These are phyloP conservation scores for Monomorium pharaonis DNA, from an alignment of 1,140 invertebrate species.

Conservation along the genomic window DNA sequence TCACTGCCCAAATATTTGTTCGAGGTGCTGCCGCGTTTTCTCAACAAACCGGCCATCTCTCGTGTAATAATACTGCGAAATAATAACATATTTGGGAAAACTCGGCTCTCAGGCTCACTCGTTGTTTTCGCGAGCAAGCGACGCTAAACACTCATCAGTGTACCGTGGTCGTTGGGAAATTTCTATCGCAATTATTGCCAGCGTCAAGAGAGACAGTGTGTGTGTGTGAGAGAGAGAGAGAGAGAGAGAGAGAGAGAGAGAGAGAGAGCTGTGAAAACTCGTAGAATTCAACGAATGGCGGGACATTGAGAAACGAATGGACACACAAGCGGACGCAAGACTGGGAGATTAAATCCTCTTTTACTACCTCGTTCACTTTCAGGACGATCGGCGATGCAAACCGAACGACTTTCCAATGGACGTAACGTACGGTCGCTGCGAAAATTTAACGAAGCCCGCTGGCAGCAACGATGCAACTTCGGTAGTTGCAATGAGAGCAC, in stretches of 20 bases:
- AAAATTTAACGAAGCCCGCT: conserved; percentile 68
- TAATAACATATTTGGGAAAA: conserved; percentile 56
- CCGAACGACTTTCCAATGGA: conserved; percentile 50
- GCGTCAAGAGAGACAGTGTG: no score
- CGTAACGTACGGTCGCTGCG: conserved; percentile 52
- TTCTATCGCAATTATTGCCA: conserved; percentile 46
- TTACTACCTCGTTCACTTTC: conserved; percentile 47
- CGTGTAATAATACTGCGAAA: conserved; percentile 51
- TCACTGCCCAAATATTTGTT: conserved; percentile 45
- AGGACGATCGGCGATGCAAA: background rate
- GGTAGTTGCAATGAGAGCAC: conserved; percentile 51
- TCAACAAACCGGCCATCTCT: conserved; percentile 19
- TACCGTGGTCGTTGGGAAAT: conserved; percentile 1
- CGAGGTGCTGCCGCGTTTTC: conserved; percentile 40
- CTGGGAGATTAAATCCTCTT: conserved; percentile 49
- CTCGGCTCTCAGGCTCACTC: background rate
- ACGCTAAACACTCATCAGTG: conserved; percentile 37
- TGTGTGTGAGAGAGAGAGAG: background rate
- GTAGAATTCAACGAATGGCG: conserved; percentile 19
- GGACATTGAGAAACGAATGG: conserved; percentile 27
- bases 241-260: background rate
- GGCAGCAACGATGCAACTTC: conserved; percentile 51
- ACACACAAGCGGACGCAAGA: conserved; percentile 12
- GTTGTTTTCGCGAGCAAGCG: conserved; percentile 31
- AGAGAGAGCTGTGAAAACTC: background rate